A percentile compares a stretch with the other conserved stretches of the same genome.
Evolutionary conservation across 2,113 vertebrate species (phyloP).

Genomic region (Tautogolabrus adspersus): DNA sequence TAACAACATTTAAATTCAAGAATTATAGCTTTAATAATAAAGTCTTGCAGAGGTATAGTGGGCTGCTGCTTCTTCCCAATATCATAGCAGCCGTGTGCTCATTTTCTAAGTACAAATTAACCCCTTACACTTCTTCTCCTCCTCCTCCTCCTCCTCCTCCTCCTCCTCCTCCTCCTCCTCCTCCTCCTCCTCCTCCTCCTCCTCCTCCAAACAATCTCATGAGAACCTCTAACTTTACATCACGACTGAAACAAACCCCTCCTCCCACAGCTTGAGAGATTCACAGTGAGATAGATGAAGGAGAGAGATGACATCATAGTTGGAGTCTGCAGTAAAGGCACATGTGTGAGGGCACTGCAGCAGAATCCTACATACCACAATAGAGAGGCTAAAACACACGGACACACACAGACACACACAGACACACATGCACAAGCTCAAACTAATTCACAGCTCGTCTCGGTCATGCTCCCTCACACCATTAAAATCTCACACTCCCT

Average conservation of each 20-base stretch:
- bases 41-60: not conserved
- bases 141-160: not conserved
- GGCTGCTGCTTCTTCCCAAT: not conserved
- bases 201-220: slow-evolving; percentile 12
- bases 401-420: not conserved
- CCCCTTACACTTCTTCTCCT: not conserved
- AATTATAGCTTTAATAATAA: not conserved
- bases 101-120: slow-evolving; percentile 4
- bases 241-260: slow-evolving; percentile 34
- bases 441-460: slow-evolving; percentile 56
- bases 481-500: slow-evolving; percentile 69
- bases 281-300: slow-evolving; percentile 61
- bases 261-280: slow-evolving; percentile 36
- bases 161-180: not conserved
- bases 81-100: not conserved
- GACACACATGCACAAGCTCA: not conserved
- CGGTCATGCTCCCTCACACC: slow-evolving; percentile 41
- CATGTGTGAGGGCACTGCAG: slow-evolving; percentile 71
- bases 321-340: slow-evolving; percentile 64
- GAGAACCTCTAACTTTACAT: slow-evolving; percentile 39
- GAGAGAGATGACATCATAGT: slow-evolving; percentile 72
- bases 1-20: too few species aligned
- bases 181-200: not conserved
- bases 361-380: slow-evolving; percentile 41
- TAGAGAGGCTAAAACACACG: not conserved